These are phyloP conservation scores for Ceratoteleas bidentatus DNA, from an alignment of 1,140 invertebrate species.

Conservation along the genomic window DNA sequence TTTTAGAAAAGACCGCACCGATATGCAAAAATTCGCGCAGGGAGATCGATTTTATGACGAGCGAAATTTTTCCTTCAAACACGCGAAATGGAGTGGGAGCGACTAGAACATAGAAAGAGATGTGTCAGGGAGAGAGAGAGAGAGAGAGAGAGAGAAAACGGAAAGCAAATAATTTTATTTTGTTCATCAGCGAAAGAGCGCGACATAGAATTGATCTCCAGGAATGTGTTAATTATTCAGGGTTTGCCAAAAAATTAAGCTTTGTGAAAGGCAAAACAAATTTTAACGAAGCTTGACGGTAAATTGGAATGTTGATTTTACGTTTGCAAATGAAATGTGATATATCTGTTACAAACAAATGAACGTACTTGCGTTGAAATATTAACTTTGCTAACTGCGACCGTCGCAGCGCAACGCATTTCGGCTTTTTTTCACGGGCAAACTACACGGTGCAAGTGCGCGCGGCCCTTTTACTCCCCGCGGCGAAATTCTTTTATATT, in stretches of 20 bases:
- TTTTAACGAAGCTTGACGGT: conserved; percentile 26
- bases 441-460: background rate
- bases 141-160: too few species aligned
- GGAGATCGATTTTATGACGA: conserved; percentile 20
- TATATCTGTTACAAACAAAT: conserved; percentile 38
- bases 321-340: conserved; percentile 40
- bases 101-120: too few species aligned
- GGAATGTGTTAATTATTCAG: conserved; percentile 24
- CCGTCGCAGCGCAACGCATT: conserved; percentile 9
- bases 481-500: conserved; percentile 21
- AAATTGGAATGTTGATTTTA: conserved; percentile 27
- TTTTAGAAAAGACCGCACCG: conserved; percentile 18
- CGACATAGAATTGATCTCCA: conserved; percentile 13
- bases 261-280: conserved; percentile 17
- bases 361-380: conserved; percentile 22
- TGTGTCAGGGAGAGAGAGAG: too few species aligned
- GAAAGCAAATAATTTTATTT: conserved; percentile 2
- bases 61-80: background rate
- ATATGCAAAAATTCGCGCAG: conserved; percentile 26
- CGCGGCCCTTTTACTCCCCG: conserved; percentile 1
- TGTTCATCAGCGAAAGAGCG: background rate
- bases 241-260: conserved; percentile 34
- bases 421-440: background rate
- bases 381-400: conserved; percentile 17
- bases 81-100: background rate